Evolutionary conservation across 2,797 vertebrate genomes (phyloP).

Genomic region (Jordanella pulchra): DNA sequence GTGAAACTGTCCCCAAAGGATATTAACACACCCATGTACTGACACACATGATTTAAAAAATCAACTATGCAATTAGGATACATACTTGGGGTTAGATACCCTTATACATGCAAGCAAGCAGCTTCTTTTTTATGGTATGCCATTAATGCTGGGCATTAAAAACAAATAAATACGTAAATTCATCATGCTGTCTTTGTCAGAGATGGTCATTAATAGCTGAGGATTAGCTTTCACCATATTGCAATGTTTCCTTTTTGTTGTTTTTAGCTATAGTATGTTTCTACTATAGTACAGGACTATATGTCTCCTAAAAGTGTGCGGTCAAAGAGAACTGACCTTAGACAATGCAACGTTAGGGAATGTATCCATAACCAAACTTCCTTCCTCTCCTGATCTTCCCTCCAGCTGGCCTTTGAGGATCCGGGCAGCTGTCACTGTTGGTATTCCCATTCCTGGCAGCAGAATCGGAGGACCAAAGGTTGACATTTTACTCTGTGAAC

Average conservation of each 20-base stretch:
- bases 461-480: constrained; percentile 34
- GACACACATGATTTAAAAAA: too few relatives aligned
- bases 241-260: not conserved
- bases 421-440: constrained; percentile 82
- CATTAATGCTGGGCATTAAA: too few relatives aligned
- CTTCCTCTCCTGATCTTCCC: constrained; percentile 77
- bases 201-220: not conserved
- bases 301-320: not conserved
- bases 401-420: constrained; percentile 82
- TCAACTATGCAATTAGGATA: too few relatives aligned
- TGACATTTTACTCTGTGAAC: constrained; percentile 24
- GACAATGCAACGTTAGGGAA: constrained; percentile 82
- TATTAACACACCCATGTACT: too few relatives aligned
- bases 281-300: too few relatives aligned
- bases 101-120: too few relatives aligned
- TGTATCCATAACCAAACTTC: constrained; percentile 80
- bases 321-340: constrained; percentile 71
- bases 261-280: not conserved
- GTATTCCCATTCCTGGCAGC: constrained; percentile 80
- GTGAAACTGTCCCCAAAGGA: not conserved
- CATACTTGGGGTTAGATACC: too few relatives aligned
- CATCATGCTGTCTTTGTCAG: too few relatives aligned
- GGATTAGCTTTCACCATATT: not conserved
- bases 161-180: too few relatives aligned
- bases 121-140: too few relatives aligned